Evolutionary conservation across 2,888 invertebrate genomes (phyloP), one percentile per base, ranked within the genome.

Genomic region (Leptura quadrifasciata): DNA sequence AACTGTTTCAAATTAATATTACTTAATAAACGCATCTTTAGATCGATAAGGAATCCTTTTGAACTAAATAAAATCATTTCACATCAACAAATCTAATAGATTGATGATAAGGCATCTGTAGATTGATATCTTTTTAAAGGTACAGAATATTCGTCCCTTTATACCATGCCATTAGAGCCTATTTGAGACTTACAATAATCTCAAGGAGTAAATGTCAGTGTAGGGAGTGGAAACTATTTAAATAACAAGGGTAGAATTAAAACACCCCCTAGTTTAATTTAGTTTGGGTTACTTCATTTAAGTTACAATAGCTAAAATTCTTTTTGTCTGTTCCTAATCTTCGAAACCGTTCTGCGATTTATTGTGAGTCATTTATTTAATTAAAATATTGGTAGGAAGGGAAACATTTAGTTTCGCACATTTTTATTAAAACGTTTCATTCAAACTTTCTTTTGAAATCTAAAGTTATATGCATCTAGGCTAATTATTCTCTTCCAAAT

Each of bases 231-330:
- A 73, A 79, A 74, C 75, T 68, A 72, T 78, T 75, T 76, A 78
- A 80, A 78, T 78, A 78, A 75, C 71, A 76, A 78, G 80, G 75
- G 77, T 55, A 35, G 74, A 57, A 77, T 77, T 76, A 73, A 78
- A 60, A 71, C 78, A 78, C 65, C 80, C 80, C 74, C 74, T 75
- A 76, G 76, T 76, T 80, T 76, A 78, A 76, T 80, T 79, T 78
- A 77, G 77, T 77, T 76, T 69, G 68, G 70, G 67, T 68, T 73
- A 75, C 60, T 75, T 63, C 64, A 72, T 76, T 77, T 74, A 71
- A 73, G 61, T 74, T 77, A 74, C 74, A 76, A 76, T 76, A 69
- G 75, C 64, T 60, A 20, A 39, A 70, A 75, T 77, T 79, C 77
- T 77, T 79, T 74, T 69, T 57, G 69, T 69, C 52, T 69, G 61